Evolutionary conservation across 2,888 invertebrate species (phyloP).

Genomic region (Entomobrya multifasciata): DNA sequence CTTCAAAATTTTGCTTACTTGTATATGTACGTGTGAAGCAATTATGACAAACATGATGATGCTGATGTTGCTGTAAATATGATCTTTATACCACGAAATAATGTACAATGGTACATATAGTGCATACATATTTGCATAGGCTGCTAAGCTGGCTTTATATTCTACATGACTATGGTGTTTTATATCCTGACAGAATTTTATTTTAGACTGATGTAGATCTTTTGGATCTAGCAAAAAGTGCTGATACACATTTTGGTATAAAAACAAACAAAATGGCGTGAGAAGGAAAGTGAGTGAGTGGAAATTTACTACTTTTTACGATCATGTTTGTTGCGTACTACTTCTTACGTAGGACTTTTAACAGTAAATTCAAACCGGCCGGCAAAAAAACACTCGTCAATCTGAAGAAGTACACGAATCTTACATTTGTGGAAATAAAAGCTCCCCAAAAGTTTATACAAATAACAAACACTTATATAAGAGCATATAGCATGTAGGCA

Average conservation of each 20-base stretch:
- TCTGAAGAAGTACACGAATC: conserved; percentile 36
- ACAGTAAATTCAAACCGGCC: conserved; percentile 17
- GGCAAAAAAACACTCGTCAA: conserved; percentile 42
- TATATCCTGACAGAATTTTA: not conserved
- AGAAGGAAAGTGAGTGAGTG: not conserved
- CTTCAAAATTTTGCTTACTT: not conserved
- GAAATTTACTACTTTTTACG: conserved; percentile 1
- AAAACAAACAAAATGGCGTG: conserved; percentile 10
- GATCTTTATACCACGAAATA: not conserved
- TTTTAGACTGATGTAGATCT: not conserved
- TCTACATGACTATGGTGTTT: not conserved
- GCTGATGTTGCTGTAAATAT: not conserved
- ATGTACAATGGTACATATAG: not conserved
- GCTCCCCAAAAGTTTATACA: not conserved
- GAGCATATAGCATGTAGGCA: no score
- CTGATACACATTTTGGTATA: not conserved
- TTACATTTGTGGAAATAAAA: conserved; percentile 35
- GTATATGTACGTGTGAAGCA: not conserved
- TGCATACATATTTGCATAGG: no score
- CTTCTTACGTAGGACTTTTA: conserved; percentile 17
- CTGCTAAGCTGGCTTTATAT: not conserved
- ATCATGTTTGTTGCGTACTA: not conserved
- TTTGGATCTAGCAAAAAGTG: not conserved
- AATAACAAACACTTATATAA: no score
- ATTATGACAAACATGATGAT: not conserved